Evolutionary conservation across 2,797 vertebrate species (phyloP).

Genomic region (Anguilla marmorata): DNA sequence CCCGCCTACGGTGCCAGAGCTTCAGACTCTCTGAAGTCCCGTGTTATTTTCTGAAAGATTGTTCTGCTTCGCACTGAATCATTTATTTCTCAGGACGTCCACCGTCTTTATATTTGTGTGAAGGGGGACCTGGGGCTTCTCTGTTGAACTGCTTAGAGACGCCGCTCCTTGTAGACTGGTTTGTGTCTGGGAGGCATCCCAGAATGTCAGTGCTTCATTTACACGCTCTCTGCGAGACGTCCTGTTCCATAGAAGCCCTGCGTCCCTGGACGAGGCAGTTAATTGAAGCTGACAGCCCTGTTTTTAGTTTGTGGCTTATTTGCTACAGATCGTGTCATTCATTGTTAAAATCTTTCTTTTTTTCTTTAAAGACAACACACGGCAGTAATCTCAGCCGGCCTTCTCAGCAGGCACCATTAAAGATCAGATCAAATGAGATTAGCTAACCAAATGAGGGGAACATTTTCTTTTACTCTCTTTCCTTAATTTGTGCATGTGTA

Average conservation of each 20-base stretch:
- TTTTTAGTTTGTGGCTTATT: neutral
- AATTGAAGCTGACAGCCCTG: neutral
- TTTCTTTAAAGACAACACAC: neutral
- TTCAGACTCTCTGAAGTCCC: neutral
- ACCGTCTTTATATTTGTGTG: neutral
- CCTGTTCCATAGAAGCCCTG: neutral
- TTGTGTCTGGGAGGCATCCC: neutral
- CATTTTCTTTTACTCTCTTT: neutral
- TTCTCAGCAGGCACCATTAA: neutral
- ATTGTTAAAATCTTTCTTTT: neutral
- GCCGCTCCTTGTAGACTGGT: neutral
- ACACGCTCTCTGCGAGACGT: neutral
- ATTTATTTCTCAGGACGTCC: neutral
- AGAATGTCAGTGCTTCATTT: neutral
- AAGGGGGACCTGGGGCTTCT: neutral
- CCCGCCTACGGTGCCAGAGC: neutral
- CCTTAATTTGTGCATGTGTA: neutral
- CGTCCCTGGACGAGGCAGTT: constrained; percentile 3
- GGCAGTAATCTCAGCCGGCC: neutral
- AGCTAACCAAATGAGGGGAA: neutral
- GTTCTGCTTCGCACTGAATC: neutral
- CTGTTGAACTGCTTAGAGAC: neutral
- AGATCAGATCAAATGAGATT: neutral
- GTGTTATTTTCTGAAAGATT: neutral
- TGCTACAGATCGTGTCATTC: neutral